Conservation (phyloP, 2,888 invertebrate species). For the Cerastis rubricosa region DNA sequence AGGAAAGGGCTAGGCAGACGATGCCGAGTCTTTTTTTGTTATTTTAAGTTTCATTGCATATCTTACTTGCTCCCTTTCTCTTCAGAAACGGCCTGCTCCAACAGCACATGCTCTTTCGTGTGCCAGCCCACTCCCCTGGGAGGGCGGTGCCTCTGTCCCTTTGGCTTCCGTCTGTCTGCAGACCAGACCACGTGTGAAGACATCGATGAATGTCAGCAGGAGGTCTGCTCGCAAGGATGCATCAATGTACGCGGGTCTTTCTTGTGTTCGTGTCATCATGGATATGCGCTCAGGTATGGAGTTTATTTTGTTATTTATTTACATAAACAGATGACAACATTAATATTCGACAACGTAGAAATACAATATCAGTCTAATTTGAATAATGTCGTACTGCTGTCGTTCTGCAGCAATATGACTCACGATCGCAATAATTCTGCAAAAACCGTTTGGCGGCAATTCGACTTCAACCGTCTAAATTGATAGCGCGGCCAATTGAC, state of each 20-base stretch:
- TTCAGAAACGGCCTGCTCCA: constrained; percentile 69
- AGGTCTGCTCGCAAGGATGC: constrained; percentile 93
- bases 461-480: no score
- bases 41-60: background rate
- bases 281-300: constrained; percentile 89
- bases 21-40: background rate
- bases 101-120: constrained; percentile 79
- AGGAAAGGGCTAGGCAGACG: no score
- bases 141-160: constrained; percentile 92
- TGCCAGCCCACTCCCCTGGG: constrained; percentile 93
- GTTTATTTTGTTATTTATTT: background rate
- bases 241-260: constrained; percentile 90
- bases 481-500: no score
- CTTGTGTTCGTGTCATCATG: constrained; percentile 91
- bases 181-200: constrained; percentile 92
- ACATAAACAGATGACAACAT: background rate
- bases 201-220: constrained; percentile 93
- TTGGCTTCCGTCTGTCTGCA: constrained; percentile 89
- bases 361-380: background rate
- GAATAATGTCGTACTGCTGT: background rate
- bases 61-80: no score
- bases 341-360: background rate
- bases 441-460: no score
- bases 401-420: no score
- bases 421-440: no score